Conservation (phyloP, 2,113 vertebrate species). For the Ploceus nigricollis region DNA sequence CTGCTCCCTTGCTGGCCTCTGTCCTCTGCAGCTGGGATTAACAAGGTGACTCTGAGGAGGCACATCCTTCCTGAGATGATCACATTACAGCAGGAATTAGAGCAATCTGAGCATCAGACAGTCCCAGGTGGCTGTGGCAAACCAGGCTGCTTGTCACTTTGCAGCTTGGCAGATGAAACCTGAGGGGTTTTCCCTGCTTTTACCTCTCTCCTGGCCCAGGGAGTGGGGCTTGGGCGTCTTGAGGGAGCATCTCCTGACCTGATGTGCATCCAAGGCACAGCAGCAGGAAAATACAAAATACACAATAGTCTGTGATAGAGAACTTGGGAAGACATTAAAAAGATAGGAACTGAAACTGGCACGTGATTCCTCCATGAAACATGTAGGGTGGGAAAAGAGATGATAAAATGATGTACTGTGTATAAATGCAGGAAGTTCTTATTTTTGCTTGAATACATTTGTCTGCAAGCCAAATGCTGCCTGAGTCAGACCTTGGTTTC, state of each 20-base stretch:
- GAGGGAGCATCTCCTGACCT: background rate
- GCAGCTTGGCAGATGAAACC: background rate
- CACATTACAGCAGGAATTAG: background rate
- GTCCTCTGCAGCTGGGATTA: background rate
- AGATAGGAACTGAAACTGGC: background rate
- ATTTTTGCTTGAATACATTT: background rate
- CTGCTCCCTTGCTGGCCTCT: background rate
- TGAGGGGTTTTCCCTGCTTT: background rate
- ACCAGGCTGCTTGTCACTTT: background rate
- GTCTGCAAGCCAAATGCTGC: background rate
- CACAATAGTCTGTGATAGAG: fast-evolving
- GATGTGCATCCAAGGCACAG: background rate
- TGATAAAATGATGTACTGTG: background rate
- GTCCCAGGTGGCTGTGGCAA: background rate
- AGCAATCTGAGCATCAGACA: background rate
- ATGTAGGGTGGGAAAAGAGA: background rate
- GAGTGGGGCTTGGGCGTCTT: background rate
- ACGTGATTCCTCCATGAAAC: background rate
- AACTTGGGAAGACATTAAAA: background rate
- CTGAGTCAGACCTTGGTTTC: constrained; percentile 13
- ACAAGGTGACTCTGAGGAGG: background rate
- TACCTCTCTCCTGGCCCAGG: background rate
- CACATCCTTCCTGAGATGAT: background rate
- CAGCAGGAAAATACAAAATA: background rate
- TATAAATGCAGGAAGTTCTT: constrained; percentile 6